These are phyloP conservation scores for Aurelia aurita complex sp. Pacific DNA, from an alignment of 30 jellyfish, hydroid and myxozoan species.

Conservation along the genomic window DNA sequence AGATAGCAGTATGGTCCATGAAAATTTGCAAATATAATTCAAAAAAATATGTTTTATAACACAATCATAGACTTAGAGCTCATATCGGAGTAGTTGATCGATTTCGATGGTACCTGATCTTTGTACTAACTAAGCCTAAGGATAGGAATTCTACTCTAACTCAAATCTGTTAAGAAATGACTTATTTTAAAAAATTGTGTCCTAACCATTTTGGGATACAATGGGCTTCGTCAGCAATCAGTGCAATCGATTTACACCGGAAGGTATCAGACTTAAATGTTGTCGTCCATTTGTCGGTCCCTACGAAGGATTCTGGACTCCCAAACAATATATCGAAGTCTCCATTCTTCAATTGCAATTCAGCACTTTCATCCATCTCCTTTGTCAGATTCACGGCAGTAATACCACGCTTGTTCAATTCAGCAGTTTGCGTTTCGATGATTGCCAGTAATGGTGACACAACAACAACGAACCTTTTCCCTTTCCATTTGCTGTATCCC, in stretches of 20 bases:
- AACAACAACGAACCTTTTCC: too few relatives aligned
- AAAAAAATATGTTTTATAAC: too few relatives aligned
- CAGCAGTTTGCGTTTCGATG: neutral
- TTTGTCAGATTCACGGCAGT: neutral
- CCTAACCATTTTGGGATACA: constrained; percentile 33
- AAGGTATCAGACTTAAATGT: neutral
- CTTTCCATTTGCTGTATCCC: too few relatives aligned
- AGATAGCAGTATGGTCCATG: too few relatives aligned
- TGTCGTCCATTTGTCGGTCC: constrained; percentile 25
- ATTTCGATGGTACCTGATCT: too few relatives aligned
- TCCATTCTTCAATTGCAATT: constrained; percentile 11
- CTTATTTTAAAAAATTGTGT: neutral
- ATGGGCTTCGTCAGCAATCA: constrained; percentile 32
- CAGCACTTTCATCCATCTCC: constrained; percentile 23
- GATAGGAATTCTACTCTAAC: too few relatives aligned
- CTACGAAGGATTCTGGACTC: constrained; percentile 23
- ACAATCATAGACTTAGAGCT: too few relatives aligned
- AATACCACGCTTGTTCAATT: constrained; percentile 31
- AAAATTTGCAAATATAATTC: too few relatives aligned
- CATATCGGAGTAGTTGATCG: too few relatives aligned
- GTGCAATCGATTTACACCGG: constrained; percentile 2
- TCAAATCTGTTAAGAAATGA: too few relatives aligned
- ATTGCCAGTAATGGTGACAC: too few relatives aligned
- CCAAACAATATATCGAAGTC: constrained; percentile 18
- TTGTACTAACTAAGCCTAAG: too few relatives aligned